Percentiles rank a stretch among this genome's conserved stretches.
phyloP scores from a whole-genome alignment of 2,888 invertebrate species.

The Shargacucullia verbasci region DNA sequence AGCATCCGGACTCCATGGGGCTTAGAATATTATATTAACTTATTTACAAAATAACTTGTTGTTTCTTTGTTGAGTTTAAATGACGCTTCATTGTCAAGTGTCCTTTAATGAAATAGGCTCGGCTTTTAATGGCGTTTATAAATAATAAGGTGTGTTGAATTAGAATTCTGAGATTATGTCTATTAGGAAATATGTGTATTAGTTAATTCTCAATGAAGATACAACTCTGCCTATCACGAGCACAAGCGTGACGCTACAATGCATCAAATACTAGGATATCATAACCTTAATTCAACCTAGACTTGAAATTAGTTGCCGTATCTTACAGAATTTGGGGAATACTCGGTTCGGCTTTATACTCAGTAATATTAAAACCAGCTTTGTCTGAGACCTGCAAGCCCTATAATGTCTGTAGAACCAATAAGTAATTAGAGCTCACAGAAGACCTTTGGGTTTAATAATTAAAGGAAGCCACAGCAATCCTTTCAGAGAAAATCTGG shows the following conservation, averaged over 20 bases:
- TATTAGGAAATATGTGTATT: too few species aligned
- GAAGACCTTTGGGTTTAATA: not conserved
- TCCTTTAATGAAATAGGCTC: not conserved
- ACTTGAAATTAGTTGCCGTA: too few species aligned
- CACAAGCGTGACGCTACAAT: too few species aligned
- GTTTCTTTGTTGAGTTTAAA: not conserved
- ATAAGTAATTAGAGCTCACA: not conserved
- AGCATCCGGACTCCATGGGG: not conserved
- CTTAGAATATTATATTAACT: conserved; percentile 13
- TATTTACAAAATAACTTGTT: conserved; percentile 1
- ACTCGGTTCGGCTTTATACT: not conserved
- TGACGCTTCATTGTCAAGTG: not conserved
- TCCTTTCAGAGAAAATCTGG: too few species aligned
- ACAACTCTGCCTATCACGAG: too few species aligned
- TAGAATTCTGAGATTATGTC: not conserved
- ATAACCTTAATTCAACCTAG: too few species aligned
- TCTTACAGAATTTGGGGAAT: not conserved
- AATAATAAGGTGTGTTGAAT: not conserved
- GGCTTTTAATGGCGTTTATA: not conserved
- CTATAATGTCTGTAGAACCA: conserved; percentile 7
- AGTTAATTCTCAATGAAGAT: too few species aligned
- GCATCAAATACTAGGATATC: too few species aligned
- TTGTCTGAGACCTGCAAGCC: not conserved
- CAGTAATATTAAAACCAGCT: not conserved
- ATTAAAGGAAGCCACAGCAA: too few species aligned